A percentile compares a stretch with the other conserved stretches of the same genome.
Conservation (phyloP, 2,888 invertebrate genomes). For the Loripinus fragilis region DNA sequence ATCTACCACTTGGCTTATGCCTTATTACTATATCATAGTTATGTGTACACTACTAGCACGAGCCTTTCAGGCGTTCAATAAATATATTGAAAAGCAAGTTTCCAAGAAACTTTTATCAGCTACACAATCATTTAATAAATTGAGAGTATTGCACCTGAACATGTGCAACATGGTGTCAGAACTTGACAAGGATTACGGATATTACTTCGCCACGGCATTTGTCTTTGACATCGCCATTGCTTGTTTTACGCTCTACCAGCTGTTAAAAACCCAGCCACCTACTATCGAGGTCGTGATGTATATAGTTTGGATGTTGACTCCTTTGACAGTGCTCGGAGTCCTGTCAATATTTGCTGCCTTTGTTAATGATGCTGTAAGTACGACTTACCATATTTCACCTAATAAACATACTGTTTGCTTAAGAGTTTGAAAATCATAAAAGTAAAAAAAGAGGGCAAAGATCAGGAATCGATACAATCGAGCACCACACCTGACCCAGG, state of each 20-base stretch:
- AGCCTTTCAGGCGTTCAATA: not conserved
- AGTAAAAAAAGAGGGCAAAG: too few relatives aligned
- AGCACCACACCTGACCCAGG: too few relatives aligned
- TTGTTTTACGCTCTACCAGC: conserved; percentile 36
- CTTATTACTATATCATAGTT: not conserved
- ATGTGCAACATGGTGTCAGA: not conserved
- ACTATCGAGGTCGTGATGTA: not conserved
- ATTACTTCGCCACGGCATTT: conserved; percentile 22
- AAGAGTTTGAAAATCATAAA: too few relatives aligned
- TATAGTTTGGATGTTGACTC: not conserved
- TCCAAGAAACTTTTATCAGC: too few relatives aligned
- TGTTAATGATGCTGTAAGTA: conserved; percentile 34
- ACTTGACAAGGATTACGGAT: conserved; percentile 34
- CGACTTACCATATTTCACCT: too few relatives aligned
- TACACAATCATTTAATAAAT: not conserved
- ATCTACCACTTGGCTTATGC: not conserved
- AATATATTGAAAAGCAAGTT: not conserved
- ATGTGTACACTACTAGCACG: not conserved
- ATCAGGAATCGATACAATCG: too few relatives aligned
- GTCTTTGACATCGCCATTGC: conserved; percentile 12
- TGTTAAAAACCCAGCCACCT: not conserved
- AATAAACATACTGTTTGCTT: too few relatives aligned
- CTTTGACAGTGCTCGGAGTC: not conserved
- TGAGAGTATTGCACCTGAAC: not conserved
- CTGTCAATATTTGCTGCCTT: conserved; percentile 28